Evolutionary conservation across 2,113 vertebrate species (phyloP), one percentile per base, ranked within the genome.

Genomic region (Colius striatus): DNA sequence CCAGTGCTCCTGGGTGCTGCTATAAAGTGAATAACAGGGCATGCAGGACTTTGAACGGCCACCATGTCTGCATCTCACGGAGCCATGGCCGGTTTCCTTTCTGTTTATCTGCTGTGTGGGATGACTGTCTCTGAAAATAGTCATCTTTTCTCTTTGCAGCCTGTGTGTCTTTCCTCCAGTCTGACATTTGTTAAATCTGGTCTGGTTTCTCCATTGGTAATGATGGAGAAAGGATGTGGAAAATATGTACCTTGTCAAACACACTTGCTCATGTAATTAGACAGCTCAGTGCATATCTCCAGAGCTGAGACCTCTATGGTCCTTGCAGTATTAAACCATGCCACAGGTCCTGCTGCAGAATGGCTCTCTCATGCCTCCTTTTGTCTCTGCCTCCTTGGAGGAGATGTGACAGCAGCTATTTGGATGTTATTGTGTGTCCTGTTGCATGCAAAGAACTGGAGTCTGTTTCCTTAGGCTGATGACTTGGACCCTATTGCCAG

Each of bases 81-180:
- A 65, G 17, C 25, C 2, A 8, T 3, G 50, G 58, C 89, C 53
- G 1, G 18, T 73, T 84, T n/a, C 0, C 84, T 92, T 90, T n/a
- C 89, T 10, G 1, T 36, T 60, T 22, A 9, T 95, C 84, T 97
- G 90, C 4, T 95, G 94, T 86, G 95, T 95, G 87, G 92, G 93
- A 65, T 70, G 94, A 8, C 66, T 60, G 85, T 1, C 60, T 92
- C 95, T 93, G 84, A 89, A 95, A 97, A 95, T 97, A 95, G 81
- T 30, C 72, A 10, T 14, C 72, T 51, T 53, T 73, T 30, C 74
- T 84, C 81, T 32, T 43, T 34, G 65, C 87, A 9, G 61, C 0
- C 11, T 63, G 71, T 54, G 43, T 34, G 45, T 68, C 63, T 90
- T n/a, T 76, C 94, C 67, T 48, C 81, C 89, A 48, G 89, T 60